Evolutionary conservation across 2,797 vertebrate genomes (phyloP), one percentile per base, ranked within the genome.

Genomic region (Epinephelus awoara): DNA sequence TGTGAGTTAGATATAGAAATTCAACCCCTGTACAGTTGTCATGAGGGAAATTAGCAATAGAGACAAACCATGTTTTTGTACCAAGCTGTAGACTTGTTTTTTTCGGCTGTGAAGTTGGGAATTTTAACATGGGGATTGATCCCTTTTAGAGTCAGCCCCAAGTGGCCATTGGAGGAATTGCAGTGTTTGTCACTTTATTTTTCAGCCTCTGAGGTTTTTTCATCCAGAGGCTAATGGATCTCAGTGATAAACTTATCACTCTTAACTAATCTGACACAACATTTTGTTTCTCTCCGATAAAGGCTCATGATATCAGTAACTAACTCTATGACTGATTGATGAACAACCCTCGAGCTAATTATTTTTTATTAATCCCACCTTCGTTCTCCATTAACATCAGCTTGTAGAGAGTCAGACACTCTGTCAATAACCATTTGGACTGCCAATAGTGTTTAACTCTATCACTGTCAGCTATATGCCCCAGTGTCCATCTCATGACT

Each of bases 361-460:
- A 54, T 84, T 71, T 73, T 57, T 42, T 73, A 67, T 67, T 13
- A 74, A 76, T 25, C 9, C 27, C 11, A 34, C 63, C 55, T 65
- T 80, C 34, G 42, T 70, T 69, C 38, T 69, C 44, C 52, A 73
- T 62, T 67, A 19, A 23, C 29, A 29, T 15, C 18, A 65, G 38
- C 50, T 67, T 78, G 68, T 66, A 73, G 42, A 77, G 62, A 52
- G 29, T 9, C 64, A 2, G 34, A 80, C 47, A 46, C 52, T 75
- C 29, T 77, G 63, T 65, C 80, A 77, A 71, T 66, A 83, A 67
- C 56, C 19, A 7, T 71, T 77, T 61, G 23, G 46, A 23, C 52
- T 78, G 70, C 27, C 72, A 57, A 63, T 75, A 42, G 34, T 68
- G 49, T 77, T 90, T 72, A 85, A 77, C 65, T 85, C 55, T 9